Evolutionary conservation across 2,797 vertebrate species (phyloP).

Genomic region (Delichon dasypus): DNA sequence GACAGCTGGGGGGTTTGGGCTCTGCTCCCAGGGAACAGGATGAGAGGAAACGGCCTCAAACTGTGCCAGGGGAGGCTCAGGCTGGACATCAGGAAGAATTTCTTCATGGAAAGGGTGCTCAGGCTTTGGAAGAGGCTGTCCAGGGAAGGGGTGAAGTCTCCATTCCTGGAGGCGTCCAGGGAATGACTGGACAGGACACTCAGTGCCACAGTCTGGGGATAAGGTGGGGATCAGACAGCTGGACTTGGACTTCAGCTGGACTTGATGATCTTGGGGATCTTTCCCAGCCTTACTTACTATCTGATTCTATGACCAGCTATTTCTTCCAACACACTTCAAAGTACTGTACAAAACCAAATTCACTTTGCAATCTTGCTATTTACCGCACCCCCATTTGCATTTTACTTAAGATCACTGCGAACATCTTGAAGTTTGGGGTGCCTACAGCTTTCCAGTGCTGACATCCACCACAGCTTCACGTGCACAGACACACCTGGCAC

Average conservation of each 20-base stretch:
- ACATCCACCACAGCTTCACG: background rate
- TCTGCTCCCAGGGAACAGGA: background rate
- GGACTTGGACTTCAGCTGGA: background rate
- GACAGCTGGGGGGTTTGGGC: fast-evolving
- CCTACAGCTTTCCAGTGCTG: background rate
- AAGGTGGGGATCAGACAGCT: background rate
- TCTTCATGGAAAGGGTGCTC: fast-evolving
- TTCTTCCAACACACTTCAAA: background rate
- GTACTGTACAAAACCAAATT: background rate
- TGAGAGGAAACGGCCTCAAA: fast-evolving
- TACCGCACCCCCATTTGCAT: background rate
- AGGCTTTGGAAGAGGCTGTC: background rate
- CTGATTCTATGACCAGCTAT: background rate
- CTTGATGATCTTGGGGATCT: background rate
- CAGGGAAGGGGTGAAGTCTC: fast-evolving
- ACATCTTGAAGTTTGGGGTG: background rate
- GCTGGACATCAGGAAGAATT: background rate
- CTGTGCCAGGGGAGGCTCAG: fast-evolving
- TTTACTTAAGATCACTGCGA: background rate
- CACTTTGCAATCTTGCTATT: background rate
- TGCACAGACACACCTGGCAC: background rate
- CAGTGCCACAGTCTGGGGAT: background rate
- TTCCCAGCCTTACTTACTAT: background rate
- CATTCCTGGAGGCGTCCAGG: background rate
- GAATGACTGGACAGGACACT: background rate